phyloP scores from a whole-genome alignment of 2,888 invertebrate species.

The Orchestes rusci region DNA sequence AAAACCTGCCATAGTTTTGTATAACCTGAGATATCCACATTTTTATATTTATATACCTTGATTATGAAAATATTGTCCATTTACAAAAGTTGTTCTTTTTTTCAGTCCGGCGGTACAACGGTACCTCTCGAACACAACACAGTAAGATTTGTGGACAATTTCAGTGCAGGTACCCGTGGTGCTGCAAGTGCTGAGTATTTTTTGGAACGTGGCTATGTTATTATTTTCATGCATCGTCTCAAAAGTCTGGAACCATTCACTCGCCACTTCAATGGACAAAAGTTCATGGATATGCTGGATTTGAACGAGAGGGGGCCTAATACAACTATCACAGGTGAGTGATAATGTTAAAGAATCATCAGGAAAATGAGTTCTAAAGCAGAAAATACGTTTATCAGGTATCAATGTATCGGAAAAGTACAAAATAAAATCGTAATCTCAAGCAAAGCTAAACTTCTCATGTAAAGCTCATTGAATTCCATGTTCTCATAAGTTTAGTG shows the following conservation, averaged over 20 bases:
- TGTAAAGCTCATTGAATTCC: too few relatives aligned
- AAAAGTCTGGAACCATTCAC: conserved; percentile 89
- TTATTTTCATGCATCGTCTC: conserved; percentile 87
- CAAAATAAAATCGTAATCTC: too few relatives aligned
- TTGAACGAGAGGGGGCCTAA: conserved; percentile 57
- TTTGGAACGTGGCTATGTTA: conserved; percentile 77
- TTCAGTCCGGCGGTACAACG: conserved; percentile 91
- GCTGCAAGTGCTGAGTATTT: conserved; percentile 95
- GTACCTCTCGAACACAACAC: conserved; percentile 96
- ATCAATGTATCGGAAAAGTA: too few relatives aligned
- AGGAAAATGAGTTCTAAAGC: too few relatives aligned
- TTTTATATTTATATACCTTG: too few relatives aligned
- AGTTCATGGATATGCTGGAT: conserved; percentile 72
- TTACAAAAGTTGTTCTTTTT: conserved; percentile 1
- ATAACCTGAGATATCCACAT: too few relatives aligned
- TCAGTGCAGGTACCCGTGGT: conserved; percentile 94
- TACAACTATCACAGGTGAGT: conserved; percentile 57
- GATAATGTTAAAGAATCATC: not conserved
- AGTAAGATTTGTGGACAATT: conserved; percentile 97
- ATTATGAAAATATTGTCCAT: too few relatives aligned
- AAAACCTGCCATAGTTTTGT: too few relatives aligned
- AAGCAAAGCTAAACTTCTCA: too few relatives aligned
- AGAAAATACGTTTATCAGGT: too few relatives aligned
- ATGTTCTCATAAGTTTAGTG: too few relatives aligned
- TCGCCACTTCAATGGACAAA: conserved; percentile 74